Conservation (phyloP, 2,888 invertebrate species). For the Cylloceria caligata region DNA sequence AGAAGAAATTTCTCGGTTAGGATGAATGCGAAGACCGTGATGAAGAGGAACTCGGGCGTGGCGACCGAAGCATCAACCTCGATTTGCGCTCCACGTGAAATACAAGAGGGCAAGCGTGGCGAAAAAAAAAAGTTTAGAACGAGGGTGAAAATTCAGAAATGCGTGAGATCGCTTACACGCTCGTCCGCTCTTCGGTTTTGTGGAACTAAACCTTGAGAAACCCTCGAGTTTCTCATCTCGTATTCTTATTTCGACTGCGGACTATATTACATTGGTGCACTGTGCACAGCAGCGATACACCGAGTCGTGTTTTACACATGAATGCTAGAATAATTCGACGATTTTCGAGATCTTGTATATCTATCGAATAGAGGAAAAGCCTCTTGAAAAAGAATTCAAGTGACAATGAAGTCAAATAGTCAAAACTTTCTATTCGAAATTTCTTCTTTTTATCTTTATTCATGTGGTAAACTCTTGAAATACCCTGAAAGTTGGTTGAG, state of each 20-base stretch:
- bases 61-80: constrained; percentile 26
- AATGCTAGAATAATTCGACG: constrained; percentile 49
- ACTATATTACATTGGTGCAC: constrained; percentile 23
- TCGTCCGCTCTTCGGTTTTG: constrained; percentile 43
- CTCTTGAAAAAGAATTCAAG: constrained; percentile 24
- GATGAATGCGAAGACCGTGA: constrained; percentile 19
- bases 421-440: constrained; percentile 37
- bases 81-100: constrained; percentile 42
- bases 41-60: constrained; percentile 47
- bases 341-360: constrained; percentile 25
- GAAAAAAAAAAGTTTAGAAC: constrained; percentile 16
- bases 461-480: constrained; percentile 22
- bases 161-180: constrained; percentile 68
- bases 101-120: not conserved
- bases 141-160: constrained; percentile 64
- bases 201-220: not conserved
- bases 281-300: not conserved
- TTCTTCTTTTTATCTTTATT: constrained; percentile 13
- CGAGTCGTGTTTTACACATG: constrained; percentile 64
- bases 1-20: constrained; percentile 54
- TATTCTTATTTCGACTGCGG: constrained; percentile 41
- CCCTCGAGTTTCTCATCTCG: constrained; percentile 32
- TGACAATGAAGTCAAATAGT: constrained; percentile 44
- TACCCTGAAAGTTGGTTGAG: constrained; percentile 49
- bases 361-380: not conserved